Conservation (phyloP, 1,140 invertebrate species). For the Dinoponera quadriceps region DNA sequence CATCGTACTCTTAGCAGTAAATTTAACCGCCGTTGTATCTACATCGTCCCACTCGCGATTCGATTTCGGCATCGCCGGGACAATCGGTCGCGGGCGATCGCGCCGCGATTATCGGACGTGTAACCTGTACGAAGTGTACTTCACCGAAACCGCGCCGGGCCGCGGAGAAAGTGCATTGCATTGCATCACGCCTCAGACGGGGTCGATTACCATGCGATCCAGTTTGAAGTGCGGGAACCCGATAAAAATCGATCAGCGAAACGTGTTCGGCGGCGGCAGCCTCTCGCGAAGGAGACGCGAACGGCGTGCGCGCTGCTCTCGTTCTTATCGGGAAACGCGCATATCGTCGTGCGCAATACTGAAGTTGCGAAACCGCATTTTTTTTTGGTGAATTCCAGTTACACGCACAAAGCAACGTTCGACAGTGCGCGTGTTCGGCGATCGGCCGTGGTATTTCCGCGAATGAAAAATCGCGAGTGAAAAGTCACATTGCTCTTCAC, state of each 20-base stretch:
- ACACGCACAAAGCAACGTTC: conserved; percentile 1
- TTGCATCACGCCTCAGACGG: conserved; percentile 27
- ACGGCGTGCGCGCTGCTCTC: not conserved
- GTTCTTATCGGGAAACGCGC: conserved; percentile 48
- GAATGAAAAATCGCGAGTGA: not conserved
- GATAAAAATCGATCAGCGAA: conserved; percentile 54
- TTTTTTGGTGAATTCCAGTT: conserved; percentile 45
- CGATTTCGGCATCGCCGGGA: not conserved
- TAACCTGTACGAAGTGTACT: conserved; percentile 19
- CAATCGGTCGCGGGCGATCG: conserved; percentile 7
- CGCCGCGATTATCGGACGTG: conserved; percentile 21
- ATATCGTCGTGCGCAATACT: conserved; percentile 41
- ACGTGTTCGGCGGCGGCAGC: conserved; percentile 35
- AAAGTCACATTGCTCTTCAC: too few relatives aligned
- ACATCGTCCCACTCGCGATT: too few relatives aligned
- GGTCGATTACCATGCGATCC: conserved; percentile 46
- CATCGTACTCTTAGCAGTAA: not conserved
- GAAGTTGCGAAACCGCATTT: conserved; percentile 30
- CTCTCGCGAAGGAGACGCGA: conserved; percentile 42
- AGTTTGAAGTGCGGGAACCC: conserved; percentile 45
- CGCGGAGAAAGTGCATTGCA: conserved; percentile 45
- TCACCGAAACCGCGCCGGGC: conserved; percentile 11
- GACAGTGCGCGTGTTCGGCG: not conserved
- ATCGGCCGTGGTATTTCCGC: conserved; percentile 3
- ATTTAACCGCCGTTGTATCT: not conserved